Evolutionary conservation across 1,140 invertebrate species (phyloP).

Genomic region (Drosophila parvula): DNA sequence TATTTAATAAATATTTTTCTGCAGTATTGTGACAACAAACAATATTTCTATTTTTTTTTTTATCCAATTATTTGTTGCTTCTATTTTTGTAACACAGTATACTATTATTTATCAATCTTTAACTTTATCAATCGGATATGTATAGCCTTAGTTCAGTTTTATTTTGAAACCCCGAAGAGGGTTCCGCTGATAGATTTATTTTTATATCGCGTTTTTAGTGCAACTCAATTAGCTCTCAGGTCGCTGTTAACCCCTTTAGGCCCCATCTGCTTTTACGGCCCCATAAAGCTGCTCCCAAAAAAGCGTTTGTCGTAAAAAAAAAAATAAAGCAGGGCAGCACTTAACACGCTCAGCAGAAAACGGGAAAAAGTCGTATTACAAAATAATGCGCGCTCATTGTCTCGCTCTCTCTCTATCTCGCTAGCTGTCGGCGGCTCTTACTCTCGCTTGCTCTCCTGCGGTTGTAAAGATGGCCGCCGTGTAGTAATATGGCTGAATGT

Average conservation of each 20-base stretch:
- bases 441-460: constrained; percentile 35
- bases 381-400: constrained; percentile 64
- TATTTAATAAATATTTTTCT: too few relatives aligned
- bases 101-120: background rate
- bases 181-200: constrained; percentile 16
- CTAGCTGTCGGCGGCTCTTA: background rate
- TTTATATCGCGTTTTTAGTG: constrained; percentile 39
- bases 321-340: constrained; percentile 77
- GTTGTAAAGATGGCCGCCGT: constrained; percentile 81
- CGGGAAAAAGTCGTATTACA: constrained; percentile 63
- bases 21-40: too few relatives aligned
- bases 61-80: too few relatives aligned
- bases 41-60: too few relatives aligned
- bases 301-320: constrained; percentile 67
- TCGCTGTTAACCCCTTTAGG: constrained; percentile 38
- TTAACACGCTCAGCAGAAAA: constrained; percentile 56
- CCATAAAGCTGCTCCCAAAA: constrained; percentile 60
- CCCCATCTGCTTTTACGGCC: constrained; percentile 44
- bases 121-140: background rate
- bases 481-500: constrained; percentile 73
- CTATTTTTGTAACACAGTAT: too few relatives aligned
- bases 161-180: background rate
- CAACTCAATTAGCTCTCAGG: constrained; percentile 42
- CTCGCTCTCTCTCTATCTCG: constrained; percentile 29
- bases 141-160: background rate